phyloP scores from a whole-genome alignment of 2,113 vertebrate species.

The Otolemur garnettii region DNA sequence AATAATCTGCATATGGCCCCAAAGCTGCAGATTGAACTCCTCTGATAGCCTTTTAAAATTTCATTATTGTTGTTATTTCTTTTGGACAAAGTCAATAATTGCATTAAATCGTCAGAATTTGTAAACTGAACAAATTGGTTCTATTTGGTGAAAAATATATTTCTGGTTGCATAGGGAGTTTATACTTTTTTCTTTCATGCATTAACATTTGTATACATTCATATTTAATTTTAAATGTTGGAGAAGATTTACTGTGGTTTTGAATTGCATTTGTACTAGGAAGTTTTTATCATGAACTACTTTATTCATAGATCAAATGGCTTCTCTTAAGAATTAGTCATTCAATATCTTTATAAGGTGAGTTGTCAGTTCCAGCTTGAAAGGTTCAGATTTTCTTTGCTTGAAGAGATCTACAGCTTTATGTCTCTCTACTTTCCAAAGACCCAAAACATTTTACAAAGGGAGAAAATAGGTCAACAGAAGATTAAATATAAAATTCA shows the following conservation, averaged over 20 bases:
- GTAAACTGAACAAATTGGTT: not conserved
- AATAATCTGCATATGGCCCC: no score
- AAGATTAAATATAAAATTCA: constrained; percentile 20
- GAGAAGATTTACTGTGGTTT: not conserved
- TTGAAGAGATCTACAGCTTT: not conserved
- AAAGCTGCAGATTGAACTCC: no score
- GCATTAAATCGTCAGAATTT: not conserved
- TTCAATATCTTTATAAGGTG: not conserved
- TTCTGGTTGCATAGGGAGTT: not conserved
- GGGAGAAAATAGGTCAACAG: not conserved
- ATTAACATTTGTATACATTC: not conserved
- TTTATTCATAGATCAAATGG: not conserved
- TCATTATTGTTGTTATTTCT: not conserved
- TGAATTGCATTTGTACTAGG: not conserved
- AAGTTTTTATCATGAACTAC: not conserved
- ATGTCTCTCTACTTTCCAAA: not conserved
- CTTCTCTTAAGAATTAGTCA: not conserved
- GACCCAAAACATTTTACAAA: not conserved
- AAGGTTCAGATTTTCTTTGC: not conserved
- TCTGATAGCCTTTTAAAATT: not conserved
- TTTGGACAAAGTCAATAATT: not conserved
- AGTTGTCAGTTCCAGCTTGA: not conserved
- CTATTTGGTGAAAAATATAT: not conserved
- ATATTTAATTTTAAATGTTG: not conserved
- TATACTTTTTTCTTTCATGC: not conserved